Evolutionary conservation across 1,140 invertebrate genomes (phyloP), one percentile per base, ranked within the genome.

Genomic region (Drosophila nannoptera): DNA sequence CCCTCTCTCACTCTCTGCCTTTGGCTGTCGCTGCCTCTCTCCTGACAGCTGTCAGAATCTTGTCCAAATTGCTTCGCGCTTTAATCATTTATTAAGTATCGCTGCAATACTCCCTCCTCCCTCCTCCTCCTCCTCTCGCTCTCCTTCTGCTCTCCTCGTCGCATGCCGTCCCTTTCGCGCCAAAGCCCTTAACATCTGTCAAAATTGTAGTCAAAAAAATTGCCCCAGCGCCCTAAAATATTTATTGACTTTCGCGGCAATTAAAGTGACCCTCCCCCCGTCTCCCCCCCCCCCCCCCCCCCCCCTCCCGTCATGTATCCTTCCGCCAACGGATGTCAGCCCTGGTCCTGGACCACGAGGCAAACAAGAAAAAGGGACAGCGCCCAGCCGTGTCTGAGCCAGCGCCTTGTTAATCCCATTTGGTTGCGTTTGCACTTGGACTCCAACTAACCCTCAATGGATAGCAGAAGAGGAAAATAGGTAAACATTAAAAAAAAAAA

Each of bases 231-330:
- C 69, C 69, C 60, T 75, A 73, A 78, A 75, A 75, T 75, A 75
- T 83, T 83, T 78, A 83, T 77, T 73, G 78, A 78, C 75, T 84
- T 80, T 75, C 69, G 40, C 72, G 84, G 75, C 78, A 83, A 83
- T 83, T 83, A 75, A 83, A 78, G 74, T 82, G 54, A 35, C 14
- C 35, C 11, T 12, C 2, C 43, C n/a, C 43, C 29, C 36, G 14
- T 3, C 58, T 35, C 2, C 4, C 7, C n/a, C 11, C 2, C 12
- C 2, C 55, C 12, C 32, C 7, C 16, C 2, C 8, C 22, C 7
- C 33, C 56, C 35, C 22, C 32, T 80, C 59, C 60, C 22, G 22
- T 22, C 22, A 22, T 22, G 22, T 22, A 22, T 22, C 22, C 22
- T 22, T 22, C 22, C 22, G 22, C 22, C 22, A 22, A 22, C 22